A percentile compares a stretch with the other conserved stretches of the same genome.
phyloP scores from a whole-genome alignment of 2,888 invertebrate species.

The Stratiomys singularior region DNA sequence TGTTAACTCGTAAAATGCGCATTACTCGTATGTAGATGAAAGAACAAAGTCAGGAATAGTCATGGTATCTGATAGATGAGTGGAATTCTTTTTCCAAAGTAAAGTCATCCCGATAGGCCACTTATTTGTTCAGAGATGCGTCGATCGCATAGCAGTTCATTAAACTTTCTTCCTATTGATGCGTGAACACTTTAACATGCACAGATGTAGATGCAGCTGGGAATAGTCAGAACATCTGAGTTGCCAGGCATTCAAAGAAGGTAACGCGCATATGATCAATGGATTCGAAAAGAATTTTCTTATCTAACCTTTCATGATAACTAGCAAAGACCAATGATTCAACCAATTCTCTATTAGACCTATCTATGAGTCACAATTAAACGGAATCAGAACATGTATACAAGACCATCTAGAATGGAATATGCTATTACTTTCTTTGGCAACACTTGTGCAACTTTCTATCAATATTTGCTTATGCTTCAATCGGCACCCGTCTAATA shows the following conservation, averaged over 20 bases:
- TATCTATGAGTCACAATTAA: background rate
- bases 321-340: background rate
- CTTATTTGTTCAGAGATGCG: constrained; percentile 37
- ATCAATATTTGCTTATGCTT: background rate
- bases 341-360: background rate
- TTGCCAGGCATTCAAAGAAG: background rate
- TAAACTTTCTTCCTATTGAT: constrained; percentile 39
- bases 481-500: background rate
- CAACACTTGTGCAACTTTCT: background rate
- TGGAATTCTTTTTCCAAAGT: background rate
- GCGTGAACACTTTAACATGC: background rate
- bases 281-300: background rate
- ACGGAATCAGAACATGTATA: background rate
- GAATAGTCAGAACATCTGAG: background rate
- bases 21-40: background rate
- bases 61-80: background rate
- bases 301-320: too few relatives aligned
- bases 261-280: background rate
- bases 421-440: background rate
- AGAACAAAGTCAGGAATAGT: background rate
- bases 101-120: constrained; percentile 34
- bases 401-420: background rate
- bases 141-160: constrained; percentile 28
- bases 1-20: background rate
- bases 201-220: constrained; percentile 9